These are phyloP conservation scores for Macroteleia sp. DNA, from an alignment of 2,888 invertebrate genomes.

Conservation along the genomic window DNA sequence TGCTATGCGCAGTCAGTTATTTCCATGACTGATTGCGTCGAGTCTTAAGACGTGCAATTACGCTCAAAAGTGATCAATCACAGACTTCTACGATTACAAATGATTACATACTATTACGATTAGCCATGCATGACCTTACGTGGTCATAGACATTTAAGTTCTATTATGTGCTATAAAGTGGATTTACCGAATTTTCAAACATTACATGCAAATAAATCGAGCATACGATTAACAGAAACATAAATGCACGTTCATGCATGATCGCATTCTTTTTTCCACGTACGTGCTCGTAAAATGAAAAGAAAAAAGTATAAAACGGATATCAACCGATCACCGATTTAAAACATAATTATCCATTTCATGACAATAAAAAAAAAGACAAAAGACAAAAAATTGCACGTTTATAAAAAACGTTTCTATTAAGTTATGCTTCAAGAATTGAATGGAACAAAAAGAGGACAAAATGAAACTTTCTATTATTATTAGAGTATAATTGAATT, in stretches of 20 bases:
- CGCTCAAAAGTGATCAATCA: slow-evolving; percentile 49
- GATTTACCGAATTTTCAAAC: slow-evolving; percentile 15
- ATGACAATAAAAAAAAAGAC: background rate
- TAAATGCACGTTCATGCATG: slow-evolving; percentile 22
- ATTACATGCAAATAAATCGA: background rate
- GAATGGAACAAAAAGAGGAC: too few species aligned
- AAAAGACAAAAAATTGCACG: background rate
- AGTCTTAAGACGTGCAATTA: slow-evolving; percentile 20
- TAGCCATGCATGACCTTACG: slow-evolving; percentile 37
- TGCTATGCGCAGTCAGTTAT: slow-evolving; percentile 31
- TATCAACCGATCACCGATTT: slow-evolving; percentile 6
- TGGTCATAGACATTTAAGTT: slow-evolving; percentile 21
- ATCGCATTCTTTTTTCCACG: background rate
- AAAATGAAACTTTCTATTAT: too few species aligned
- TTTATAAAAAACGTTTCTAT: too few species aligned
- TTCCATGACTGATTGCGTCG: slow-evolving; percentile 42
- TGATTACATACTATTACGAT: slow-evolving; percentile 37
- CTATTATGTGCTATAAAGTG: slow-evolving; percentile 9
- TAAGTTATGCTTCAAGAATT: too few species aligned
- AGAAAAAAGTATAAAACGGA: background rate
- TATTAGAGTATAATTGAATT: too few species aligned
- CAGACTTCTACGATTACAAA: slow-evolving; percentile 24
- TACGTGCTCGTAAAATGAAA: background rate
- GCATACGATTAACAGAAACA: background rate
- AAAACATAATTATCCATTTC: background rate